phyloP scores from a whole-genome alignment of 2,888 invertebrate species.

The Tyria jacobaeae region DNA sequence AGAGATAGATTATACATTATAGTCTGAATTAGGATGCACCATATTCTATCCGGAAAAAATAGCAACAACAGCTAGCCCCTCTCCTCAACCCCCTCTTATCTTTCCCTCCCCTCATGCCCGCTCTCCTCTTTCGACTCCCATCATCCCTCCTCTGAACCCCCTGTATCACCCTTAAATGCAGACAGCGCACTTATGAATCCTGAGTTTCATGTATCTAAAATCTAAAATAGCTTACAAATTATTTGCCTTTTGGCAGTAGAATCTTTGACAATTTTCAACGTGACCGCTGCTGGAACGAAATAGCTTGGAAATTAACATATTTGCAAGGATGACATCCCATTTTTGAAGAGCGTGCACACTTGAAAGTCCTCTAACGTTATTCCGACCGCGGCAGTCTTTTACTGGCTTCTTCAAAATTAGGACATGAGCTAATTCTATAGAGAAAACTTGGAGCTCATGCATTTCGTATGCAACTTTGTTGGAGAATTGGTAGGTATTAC shows the following conservation, averaged over 20 bases:
- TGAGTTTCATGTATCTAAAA: no score
- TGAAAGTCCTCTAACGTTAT: background rate
- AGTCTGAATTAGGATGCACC: no score
- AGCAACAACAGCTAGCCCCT: no score
- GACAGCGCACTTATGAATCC: no score
- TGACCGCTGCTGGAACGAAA: background rate
- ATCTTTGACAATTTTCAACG: background rate
- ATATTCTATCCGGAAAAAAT: no score
- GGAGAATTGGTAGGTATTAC: background rate
- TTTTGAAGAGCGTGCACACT: background rate
- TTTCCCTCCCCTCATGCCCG: no score
- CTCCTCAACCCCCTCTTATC: no score
- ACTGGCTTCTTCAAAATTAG: background rate
- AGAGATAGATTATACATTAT: no score
- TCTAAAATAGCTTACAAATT: no score
- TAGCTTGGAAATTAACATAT: background rate
- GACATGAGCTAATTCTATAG: background rate
- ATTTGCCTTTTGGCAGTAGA: background rate
- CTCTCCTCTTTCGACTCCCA: no score
- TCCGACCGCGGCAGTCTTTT: background rate
- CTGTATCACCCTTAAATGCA: no score
- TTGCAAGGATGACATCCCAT: background rate
- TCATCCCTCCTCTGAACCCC: no score
- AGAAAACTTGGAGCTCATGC: background rate
- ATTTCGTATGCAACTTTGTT: background rate